These are phyloP conservation scores for Lydus trimaculatus DNA, from an alignment of 2,888 invertebrate species.

Conservation along the genomic window DNA sequence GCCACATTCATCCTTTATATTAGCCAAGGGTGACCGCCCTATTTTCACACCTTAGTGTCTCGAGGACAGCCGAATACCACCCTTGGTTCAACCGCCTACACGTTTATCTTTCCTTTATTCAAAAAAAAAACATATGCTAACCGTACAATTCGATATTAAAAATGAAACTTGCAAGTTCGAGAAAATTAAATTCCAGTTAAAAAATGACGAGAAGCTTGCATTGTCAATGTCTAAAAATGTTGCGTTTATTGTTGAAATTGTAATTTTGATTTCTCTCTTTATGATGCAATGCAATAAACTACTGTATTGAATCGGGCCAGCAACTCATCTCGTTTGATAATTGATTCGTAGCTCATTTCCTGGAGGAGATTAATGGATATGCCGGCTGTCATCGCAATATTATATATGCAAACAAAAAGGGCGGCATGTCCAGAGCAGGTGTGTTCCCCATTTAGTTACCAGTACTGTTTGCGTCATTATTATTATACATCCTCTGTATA, in stretches of 20 bases:
- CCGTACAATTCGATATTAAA: not conserved
- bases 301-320: slow-evolving; percentile 26
- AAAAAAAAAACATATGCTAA: not conserved
- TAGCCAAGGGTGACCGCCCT: slow-evolving; percentile 30
- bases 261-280: not conserved
- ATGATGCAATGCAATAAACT: not conserved
- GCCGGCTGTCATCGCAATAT: slow-evolving; percentile 54
- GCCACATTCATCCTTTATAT: slow-evolving; percentile 11
- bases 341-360: slow-evolving; percentile 52
- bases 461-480: slow-evolving; percentile 26
- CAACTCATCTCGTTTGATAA: slow-evolving; percentile 43
- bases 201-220: not conserved
- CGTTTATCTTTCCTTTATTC: not conserved
- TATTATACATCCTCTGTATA: not conserved
- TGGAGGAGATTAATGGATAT: slow-evolving; percentile 51
- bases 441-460: slow-evolving; percentile 19
- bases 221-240: no score
- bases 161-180: not conserved
- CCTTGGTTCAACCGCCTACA: slow-evolving; percentile 19
- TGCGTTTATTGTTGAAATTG: not conserved
- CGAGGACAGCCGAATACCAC: slow-evolving; percentile 20
- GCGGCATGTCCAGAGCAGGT: slow-evolving; percentile 46
- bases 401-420: slow-evolving; percentile 53
- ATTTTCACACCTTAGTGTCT: slow-evolving; percentile 28
- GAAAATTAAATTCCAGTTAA: not conserved